Conservation (phyloP, 2,888 invertebrate genomes). For the Seira sanloemensis region DNA sequence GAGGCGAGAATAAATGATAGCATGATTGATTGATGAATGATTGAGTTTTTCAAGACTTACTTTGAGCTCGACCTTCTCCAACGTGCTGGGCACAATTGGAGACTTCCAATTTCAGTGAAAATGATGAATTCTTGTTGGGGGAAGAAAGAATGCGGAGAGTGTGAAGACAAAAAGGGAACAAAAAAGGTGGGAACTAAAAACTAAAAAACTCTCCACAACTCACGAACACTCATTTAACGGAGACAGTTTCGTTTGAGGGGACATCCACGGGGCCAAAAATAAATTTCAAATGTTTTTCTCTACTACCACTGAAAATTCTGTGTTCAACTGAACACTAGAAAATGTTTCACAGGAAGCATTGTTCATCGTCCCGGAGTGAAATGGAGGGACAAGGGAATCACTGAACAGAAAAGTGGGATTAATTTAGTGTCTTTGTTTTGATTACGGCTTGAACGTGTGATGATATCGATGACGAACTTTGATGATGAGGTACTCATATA, state of each 20-base stretch:
- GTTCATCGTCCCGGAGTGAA: neutral
- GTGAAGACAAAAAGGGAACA: slow-evolving; percentile 12
- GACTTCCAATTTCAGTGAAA: slow-evolving; percentile 33
- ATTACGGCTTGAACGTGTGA: slow-evolving; percentile 24
- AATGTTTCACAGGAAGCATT: slow-evolving; percentile 45
- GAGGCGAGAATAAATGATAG: too few species aligned
- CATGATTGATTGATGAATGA: too few species aligned
- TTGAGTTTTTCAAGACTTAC: slow-evolving; percentile 54
- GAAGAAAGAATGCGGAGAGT: slow-evolving; percentile 28
- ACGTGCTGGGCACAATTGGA: slow-evolving; percentile 64
- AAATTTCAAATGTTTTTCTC: too few species aligned
- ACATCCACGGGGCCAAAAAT: too few species aligned
- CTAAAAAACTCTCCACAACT: neutral
- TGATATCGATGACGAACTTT: slow-evolving; percentile 32
- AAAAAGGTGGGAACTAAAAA: neutral
- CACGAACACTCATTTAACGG: neutral
- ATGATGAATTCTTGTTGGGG: slow-evolving; percentile 42
- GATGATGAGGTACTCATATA: slow-evolving; percentile 23
- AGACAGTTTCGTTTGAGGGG: neutral
- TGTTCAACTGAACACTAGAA: slow-evolving; percentile 46
- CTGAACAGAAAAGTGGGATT: neutral
- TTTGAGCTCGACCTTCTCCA: slow-evolving; percentile 65
- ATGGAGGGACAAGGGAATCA: neutral
- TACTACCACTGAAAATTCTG: neutral
- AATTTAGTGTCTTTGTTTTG: slow-evolving; percentile 3